A percentile compares a stretch with the other conserved stretches of the same genome.
These are phyloP conservation scores for Meloidogyne hapla DNA, from an alignment of 1,140 invertebrate species.

Conservation along the genomic window DNA sequence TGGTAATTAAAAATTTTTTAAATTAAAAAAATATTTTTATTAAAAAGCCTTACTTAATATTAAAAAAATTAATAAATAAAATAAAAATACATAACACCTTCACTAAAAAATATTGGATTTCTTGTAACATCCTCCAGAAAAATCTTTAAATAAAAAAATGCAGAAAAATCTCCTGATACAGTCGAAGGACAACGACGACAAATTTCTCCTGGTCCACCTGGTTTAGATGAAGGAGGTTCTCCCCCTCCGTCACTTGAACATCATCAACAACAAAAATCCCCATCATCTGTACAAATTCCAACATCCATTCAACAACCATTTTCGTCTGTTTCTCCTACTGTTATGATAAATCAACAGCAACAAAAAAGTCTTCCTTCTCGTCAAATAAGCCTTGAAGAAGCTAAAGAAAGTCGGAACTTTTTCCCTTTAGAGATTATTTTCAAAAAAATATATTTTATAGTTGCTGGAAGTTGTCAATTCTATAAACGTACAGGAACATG, in stretches of 20 bases:
- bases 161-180: background rate
- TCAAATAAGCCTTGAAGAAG: constrained; percentile 6
- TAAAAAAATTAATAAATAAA: background rate
- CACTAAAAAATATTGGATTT: too few species aligned
- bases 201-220: constrained; percentile 15
- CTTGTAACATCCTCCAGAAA: too few species aligned
- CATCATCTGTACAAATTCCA: background rate
- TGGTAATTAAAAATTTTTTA: background rate
- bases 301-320: background rate
- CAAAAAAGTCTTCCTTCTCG: constrained; percentile 1
- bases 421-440: background rate
- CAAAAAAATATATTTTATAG: constrained; percentile 8
- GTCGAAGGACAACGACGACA: background rate
- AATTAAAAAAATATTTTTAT: background rate
- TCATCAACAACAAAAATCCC: constrained; percentile 6
- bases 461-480: constrained; percentile 17
- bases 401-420: constrained; percentile 7
- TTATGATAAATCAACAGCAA: background rate
- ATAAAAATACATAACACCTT: too few species aligned
- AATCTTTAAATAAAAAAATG: background rate
- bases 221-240: constrained; percentile 10
- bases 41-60: background rate
- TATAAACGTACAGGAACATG: constrained; percentile 15
- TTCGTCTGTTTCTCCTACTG: background rate
- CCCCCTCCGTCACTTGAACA: background rate